phyloP scores from a whole-genome alignment of 2,797 vertebrate species.

The Eulemur rubriventer region DNA sequence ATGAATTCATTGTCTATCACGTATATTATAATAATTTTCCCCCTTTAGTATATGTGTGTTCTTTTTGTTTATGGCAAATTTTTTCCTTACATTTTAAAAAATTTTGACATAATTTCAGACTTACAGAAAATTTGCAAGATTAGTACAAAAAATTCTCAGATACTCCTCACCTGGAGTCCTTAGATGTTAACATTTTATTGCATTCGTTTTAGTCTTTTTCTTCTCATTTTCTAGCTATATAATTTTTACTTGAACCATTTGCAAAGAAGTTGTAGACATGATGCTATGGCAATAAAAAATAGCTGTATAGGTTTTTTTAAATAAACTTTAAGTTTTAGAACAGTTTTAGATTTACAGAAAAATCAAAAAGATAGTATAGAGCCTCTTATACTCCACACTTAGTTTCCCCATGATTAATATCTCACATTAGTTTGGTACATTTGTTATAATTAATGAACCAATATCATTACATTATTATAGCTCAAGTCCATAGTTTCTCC shows the following conservation, averaged over 20 bases:
- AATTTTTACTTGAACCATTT: not conserved
- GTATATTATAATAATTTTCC: not conserved
- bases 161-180: not conserved
- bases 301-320: not conserved
- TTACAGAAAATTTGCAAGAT: not conserved
- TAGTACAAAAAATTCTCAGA: not conserved
- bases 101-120: not conserved
- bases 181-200: not conserved
- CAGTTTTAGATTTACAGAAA: not conserved
- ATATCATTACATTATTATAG: not conserved
- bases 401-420: fast-evolving
- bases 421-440: not conserved
- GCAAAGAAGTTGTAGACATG: not conserved
- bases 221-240: not conserved
- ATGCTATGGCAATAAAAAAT: not conserved
- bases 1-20: not conserved
- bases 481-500: not conserved
- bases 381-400: not conserved
- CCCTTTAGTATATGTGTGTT: not conserved
- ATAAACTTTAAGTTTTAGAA: not conserved
- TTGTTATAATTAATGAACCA: not conserved
- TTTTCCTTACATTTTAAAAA: not conserved
- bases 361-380: not conserved
- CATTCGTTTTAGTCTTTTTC: not conserved
- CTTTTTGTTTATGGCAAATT: not conserved